Evolutionary conservation across 2,888 invertebrate genomes (phyloP), one percentile per base, ranked within the genome.

Genomic region (Patella pellucida): DNA sequence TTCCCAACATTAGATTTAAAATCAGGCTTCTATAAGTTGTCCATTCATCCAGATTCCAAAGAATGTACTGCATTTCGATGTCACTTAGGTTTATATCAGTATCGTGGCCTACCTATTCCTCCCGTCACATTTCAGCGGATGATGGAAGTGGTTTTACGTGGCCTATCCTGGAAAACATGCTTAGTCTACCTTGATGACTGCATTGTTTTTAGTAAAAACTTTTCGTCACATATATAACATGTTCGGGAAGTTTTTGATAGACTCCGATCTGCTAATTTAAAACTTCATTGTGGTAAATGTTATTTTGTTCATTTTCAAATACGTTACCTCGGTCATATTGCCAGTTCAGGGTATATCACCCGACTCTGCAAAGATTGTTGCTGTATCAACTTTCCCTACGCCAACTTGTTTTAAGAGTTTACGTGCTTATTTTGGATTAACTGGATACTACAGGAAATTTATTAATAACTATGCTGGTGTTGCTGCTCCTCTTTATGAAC

Each of bases 391-490:
- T 31, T 69, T 11, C 31, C 69, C 69, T 41, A 23, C 23, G 2
- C 15, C 69, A n/a, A 41, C 69, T 41, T 31, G 27, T 31, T 23
- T 69, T 3, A 69, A 69, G 41, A 50, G 41, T 50, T 69, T 69
- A 41, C 23, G 41, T 41, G 69, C 69, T 7, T 69, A 41, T 41
- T 31, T 69, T 90, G 68, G 95, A 93, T 14, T 69, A 41, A 16
- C 69, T 23, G 69, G 69, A 41, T 69, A 69, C 14, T 69, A 69
- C 14, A n/a, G 69, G 7, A 69, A 50, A 14, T 69, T 62, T 62
- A 62, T 62, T n/a, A 23, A 62, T 9, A 23, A 23, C 12, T 62
- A 62, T 62, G 62, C 62, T 62, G 7, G 62, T 19, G 3, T 27
- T 27, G 27, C 27, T 27, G 27, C 27, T 27, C 27, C 75, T 51